These are phyloP conservation scores for Nephila pilipes DNA, from an alignment of 1,140 invertebrate genomes.

Conservation along the genomic window DNA sequence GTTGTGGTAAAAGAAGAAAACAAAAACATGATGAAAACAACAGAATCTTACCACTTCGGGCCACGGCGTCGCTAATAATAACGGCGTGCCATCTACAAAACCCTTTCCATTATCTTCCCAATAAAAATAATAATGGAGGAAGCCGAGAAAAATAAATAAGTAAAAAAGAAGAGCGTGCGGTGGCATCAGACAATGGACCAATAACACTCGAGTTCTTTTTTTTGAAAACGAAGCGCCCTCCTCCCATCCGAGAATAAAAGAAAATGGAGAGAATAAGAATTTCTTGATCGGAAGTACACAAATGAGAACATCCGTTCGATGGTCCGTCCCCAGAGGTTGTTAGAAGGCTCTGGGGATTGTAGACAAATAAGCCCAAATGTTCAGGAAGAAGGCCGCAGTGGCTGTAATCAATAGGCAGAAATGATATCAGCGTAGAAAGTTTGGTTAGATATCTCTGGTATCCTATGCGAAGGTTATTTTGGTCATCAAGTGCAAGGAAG, in stretches of 20 bases:
- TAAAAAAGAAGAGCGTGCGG: background rate
- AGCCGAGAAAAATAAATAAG: background rate
- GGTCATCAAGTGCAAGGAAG: background rate
- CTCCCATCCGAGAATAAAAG: constrained; percentile 6
- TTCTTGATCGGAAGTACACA: constrained; percentile 40
- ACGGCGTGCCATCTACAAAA: background rate
- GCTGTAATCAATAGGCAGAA: background rate
- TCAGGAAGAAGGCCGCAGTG: background rate
- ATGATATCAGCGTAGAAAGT: background rate
- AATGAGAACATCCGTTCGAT: constrained; percentile 59
- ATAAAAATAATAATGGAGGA: constrained; percentile 43
- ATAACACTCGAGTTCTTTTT: constrained; percentile 27
- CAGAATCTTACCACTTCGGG: constrained; percentile 37
- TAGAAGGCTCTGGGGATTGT: constrained; percentile 9
- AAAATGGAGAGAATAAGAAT: constrained; percentile 33
- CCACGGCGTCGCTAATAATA: constrained; percentile 37
- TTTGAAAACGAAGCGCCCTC: constrained; percentile 9
- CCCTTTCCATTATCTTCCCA: constrained; percentile 25
- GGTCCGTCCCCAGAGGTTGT: background rate
- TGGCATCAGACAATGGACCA: constrained; percentile 47
- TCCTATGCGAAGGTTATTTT: background rate
- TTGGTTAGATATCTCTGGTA: background rate
- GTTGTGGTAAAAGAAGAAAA: background rate
- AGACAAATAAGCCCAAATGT: constrained; percentile 30
- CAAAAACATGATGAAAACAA: constrained; percentile 6